Evolutionary conservation across 2,113 vertebrate genomes (phyloP), one percentile per base, ranked within the genome.

Genomic region (Oncorhynchus nerka): DNA sequence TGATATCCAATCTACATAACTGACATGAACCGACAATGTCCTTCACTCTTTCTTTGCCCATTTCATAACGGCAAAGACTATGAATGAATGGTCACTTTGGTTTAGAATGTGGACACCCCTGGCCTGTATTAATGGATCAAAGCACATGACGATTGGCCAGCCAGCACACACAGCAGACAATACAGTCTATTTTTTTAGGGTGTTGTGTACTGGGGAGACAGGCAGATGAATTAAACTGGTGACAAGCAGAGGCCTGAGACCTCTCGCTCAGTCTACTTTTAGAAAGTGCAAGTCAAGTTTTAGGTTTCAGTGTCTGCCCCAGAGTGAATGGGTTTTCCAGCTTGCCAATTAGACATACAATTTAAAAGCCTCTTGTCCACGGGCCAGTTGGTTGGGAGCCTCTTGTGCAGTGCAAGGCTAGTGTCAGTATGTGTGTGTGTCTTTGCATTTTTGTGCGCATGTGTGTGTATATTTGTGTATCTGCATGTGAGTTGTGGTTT

Each of bases 271-370:
- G 87, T 88, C 93, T 94, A 93, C 92, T 93, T 94, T 93, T 94
- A 94, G 93, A 94, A 93, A 92, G 88, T 92, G 92, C 93, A 93
- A 91, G 90, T 92, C 90, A 90, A 92, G 93, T 92, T 90, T 93
- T 85, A 88, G 75, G 89, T 94, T 92, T 93, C 93, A 92, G 76
- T 26, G 67, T 86, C 81, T 85, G 89, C 84, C 39, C 85, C 82
- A 70, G 69, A 85, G 85, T 86, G 80, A 89, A 91, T 89, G 89
- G 84, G 68, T 92, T 93, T 92, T 91, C 89, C 89, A 93, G 86
- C 87, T 88, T 83, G 83, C 81, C 85, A 90, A 90, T 89, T 85
- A 88, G 79, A 83, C 73, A 76, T 71, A 81, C 76, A 81, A 83
- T 83, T 83, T 80, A 80, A 87, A 79, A 80, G 19, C 51, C 78